Conservation (phyloP, 2,797 vertebrate genomes). For the Hydrocynus forskahlii region DNA sequence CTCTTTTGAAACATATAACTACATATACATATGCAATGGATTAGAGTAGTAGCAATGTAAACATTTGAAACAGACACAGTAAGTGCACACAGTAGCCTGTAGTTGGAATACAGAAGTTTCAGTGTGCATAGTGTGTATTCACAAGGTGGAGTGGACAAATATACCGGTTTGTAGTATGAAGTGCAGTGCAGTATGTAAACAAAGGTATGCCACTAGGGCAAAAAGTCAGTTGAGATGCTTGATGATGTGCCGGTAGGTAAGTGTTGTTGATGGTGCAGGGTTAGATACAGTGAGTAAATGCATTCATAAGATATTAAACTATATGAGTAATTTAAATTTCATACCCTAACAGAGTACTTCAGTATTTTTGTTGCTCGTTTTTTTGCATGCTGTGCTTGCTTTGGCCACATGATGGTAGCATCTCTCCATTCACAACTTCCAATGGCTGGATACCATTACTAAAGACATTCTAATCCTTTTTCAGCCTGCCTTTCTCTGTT, state of each 20-base stretch:
- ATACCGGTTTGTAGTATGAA: background rate
- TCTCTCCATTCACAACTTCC: background rate
- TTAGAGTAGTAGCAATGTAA: too few relatives aligned
- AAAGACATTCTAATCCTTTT: too few relatives aligned
- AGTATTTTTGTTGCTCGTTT: background rate
- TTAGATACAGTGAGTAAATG: background rate
- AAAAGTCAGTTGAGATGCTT: background rate
- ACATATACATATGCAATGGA: too few relatives aligned
- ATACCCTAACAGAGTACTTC: too few relatives aligned
- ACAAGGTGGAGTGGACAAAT: background rate
- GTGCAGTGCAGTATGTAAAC: background rate
- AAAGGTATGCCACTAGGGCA: background rate
- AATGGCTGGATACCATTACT: background rate
- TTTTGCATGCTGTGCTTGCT: constrained; percentile 11
- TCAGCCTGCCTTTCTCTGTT: constrained; percentile 1
- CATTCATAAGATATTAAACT: background rate
- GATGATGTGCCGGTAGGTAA: too few relatives aligned
- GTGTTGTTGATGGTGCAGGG: too few relatives aligned
- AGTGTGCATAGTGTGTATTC: background rate
- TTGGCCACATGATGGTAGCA: constrained; percentile 30
- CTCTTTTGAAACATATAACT: too few relatives aligned
- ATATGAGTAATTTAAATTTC: background rate
- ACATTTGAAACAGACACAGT: too few relatives aligned
- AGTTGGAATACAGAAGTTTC: background rate
- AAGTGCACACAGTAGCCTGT: too few relatives aligned